Evolutionary conservation across 30 jellyfish, hydroid and myxozoan genomes (phyloP), one percentile per base, ranked within the genome.

Genomic region (Cassiopea andromeda): DNA sequence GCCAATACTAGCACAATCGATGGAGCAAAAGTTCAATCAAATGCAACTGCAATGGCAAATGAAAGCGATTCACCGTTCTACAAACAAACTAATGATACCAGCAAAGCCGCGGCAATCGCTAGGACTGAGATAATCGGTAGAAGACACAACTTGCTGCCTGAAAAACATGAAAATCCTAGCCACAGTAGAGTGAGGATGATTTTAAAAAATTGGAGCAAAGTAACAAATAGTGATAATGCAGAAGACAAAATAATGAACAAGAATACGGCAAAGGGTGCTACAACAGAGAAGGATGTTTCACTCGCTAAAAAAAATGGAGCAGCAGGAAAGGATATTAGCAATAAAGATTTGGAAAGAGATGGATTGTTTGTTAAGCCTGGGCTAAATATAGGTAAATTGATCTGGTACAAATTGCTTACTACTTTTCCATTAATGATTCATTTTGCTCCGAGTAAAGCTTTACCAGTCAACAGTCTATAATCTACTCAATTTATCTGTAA

Each of bases 301-400:
- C 64, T 54, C 44, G 74, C 44, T 44, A 83, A 54, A 71, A 82
- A 67, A 69, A 10, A 54, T 46, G 73, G 91, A 44, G 18, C 60
- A 45, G 93, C 45, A 2, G 46, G 64, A 46, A 68, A 82, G 49
- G 69, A 48, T 1, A 9, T 66, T 18, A 85, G 46, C 84, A 87
- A 46, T 17, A 87, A 87, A 19, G 77, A 58, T 12, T 15, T 49
- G 71, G 85, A 87, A 60, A 87, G 94, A 48, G 89, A 87, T 8
- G 84, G 94, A 43, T 69, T 87, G 67, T 87, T 87, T 87, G 89
- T 87, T 0, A 87, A 76, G 69, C 94, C 94, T 12, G 94, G 94
- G 7, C 50, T 87, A 3, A 87, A 87, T 74, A 87, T 87, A 87
- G 94, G 94, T 87, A 67, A 46, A 18, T 6, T 58, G 0, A 14